A percentile compares a stretch with the other conserved stretches of the same genome.
Conservation (phyloP, 2,797 vertebrate genomes). For the Huso huso region DNA sequence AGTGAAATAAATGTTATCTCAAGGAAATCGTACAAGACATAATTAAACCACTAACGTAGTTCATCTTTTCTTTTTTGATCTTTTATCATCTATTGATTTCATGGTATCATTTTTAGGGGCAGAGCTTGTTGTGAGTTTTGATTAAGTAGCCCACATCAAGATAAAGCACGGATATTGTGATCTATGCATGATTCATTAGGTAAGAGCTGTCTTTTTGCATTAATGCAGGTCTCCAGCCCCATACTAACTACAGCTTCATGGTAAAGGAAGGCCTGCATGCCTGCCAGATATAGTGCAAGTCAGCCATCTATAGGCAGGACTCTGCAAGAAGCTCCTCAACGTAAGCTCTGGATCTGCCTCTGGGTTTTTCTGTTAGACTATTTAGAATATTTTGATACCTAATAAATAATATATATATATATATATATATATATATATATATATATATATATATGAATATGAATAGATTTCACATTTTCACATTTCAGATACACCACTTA, state of each 20-base stretch:
- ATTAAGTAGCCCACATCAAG: slow-evolving; percentile 3
- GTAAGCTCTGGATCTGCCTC: slow-evolving; percentile 44
- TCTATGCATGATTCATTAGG: neutral
- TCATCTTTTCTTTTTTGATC: neutral
- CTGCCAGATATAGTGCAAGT: slow-evolving; percentile 72
- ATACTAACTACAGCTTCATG: slow-evolving; percentile 73
- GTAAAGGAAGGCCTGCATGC: slow-evolving; percentile 74
- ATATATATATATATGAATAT: too few relatives aligned
- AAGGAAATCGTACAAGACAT: neutral
- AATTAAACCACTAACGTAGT: slow-evolving; percentile 1
- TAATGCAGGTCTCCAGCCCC: slow-evolving; percentile 69
- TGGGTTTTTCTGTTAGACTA: too few relatives aligned
- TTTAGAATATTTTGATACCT: too few relatives aligned
- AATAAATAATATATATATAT: too few relatives aligned
- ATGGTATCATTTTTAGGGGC: slow-evolving; percentile 7
- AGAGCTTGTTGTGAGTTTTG: slow-evolving; percentile 1
- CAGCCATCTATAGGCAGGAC: slow-evolving; percentile 70
- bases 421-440: too few relatives aligned
- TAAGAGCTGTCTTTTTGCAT: neutral
- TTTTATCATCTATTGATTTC: slow-evolving; percentile 6
- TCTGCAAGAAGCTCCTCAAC: slow-evolving; percentile 73
- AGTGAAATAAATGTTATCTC: neutral
- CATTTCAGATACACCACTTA: too few relatives aligned
- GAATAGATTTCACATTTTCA: too few relatives aligned
- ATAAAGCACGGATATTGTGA: neutral